phyloP scores from a whole-genome alignment of 2,113 vertebrate genomes.

The Macaca mulatta region DNA sequence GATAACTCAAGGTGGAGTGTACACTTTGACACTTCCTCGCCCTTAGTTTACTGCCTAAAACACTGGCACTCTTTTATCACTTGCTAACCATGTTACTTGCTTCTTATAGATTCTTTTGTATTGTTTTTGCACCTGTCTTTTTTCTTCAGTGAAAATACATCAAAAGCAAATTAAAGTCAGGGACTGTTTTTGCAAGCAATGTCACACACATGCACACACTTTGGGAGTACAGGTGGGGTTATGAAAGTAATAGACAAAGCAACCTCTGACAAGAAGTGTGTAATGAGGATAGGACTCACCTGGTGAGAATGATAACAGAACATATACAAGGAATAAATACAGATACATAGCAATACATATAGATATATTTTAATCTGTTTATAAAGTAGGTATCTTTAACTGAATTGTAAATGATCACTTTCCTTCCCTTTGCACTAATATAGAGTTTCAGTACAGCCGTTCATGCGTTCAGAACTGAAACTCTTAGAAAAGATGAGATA shows the following conservation, averaged over 20 bases:
- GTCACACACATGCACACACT: not conserved
- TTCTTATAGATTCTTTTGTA: not conserved
- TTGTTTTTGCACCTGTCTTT: not conserved
- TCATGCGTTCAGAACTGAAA: not conserved
- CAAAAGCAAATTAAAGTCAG: not conserved
- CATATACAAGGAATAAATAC: not conserved
- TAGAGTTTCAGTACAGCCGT: not conserved
- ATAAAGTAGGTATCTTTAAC: not conserved
- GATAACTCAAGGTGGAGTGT: not conserved
- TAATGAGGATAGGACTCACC: not conserved
- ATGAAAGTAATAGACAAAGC: not conserved
- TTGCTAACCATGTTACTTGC: not conserved
- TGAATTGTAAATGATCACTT: not conserved
- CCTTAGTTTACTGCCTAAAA: not conserved
- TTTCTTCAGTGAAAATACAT: not conserved
- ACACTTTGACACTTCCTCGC: fast-evolving
- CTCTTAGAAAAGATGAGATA: not conserved
- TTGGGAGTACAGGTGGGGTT: not conserved
- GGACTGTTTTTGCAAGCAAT: not conserved
- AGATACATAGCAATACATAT: not conserved
- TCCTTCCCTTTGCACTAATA: not conserved
- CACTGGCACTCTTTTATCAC: not conserved
- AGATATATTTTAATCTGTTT: not conserved
- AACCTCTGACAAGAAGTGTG: not conserved
- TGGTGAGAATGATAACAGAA: not conserved